These are phyloP conservation scores for Eustalomyia histrio DNA, from an alignment of 2,888 invertebrate species.

Conservation along the genomic window DNA sequence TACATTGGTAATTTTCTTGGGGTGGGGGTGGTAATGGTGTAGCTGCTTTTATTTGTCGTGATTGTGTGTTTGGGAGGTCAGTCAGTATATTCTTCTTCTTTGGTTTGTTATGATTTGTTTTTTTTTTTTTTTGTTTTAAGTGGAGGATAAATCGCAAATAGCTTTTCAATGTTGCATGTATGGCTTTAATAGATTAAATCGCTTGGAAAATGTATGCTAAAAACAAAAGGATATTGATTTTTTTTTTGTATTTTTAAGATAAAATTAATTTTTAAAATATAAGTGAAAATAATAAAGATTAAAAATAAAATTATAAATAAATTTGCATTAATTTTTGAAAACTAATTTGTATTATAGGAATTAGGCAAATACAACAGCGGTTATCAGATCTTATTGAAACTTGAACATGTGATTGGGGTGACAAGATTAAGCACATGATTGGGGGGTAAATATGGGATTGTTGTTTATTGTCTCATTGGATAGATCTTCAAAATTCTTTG, in stretches of 20 bases:
- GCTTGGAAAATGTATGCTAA: conserved; percentile 47
- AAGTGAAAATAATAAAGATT: neutral
- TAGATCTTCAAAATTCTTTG: no score
- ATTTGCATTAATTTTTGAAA: no score
- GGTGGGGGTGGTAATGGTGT: neutral
- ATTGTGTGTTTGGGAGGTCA: conserved; percentile 20
- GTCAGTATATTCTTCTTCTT: conserved; percentile 12
- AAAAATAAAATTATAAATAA: no score
- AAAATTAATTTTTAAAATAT: conserved; percentile 25
- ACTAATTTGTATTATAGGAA: no score
- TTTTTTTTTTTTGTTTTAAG: conserved; percentile 12
- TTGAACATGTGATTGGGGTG: no score
- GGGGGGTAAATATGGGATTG: no score
- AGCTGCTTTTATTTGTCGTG: neutral
- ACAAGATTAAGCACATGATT: no score
- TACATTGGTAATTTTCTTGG: conserved; percentile 16
- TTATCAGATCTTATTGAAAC: no score
- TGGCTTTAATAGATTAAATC: conserved; percentile 42
- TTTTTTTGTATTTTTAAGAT: conserved; percentile 11
- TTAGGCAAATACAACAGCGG: no score
- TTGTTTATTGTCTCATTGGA: no score
- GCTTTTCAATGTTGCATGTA: conserved; percentile 42
- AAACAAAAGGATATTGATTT: conserved; percentile 44
- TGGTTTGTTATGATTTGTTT: conserved; percentile 19
- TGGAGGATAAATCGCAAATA: conserved; percentile 43